A percentile compares a stretch with the other conserved stretches of the same genome.
Conservation (phyloP, 2,113 vertebrate genomes). For the human (Homo sapiens) region DNA sequence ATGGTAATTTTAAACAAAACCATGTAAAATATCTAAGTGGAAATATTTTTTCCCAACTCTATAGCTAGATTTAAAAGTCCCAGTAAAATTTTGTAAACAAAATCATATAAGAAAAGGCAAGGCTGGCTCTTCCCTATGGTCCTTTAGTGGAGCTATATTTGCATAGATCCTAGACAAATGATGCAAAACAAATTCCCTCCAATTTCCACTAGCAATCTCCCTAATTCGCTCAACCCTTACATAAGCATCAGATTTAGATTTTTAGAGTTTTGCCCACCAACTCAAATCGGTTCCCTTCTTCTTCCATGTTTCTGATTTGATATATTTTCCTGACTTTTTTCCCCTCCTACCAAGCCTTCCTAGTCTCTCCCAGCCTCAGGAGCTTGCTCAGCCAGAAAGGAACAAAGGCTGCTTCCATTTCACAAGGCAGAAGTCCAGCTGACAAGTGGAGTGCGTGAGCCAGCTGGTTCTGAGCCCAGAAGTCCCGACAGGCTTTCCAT, state of each 20-base stretch:
- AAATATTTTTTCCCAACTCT: slow-evolving; percentile 70
- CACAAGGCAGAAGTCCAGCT: slow-evolving; percentile 32
- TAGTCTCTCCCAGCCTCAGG: not conserved
- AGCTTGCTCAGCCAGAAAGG: not conserved
- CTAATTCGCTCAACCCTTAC: slow-evolving; percentile 10
- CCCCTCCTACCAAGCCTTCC: not conserved
- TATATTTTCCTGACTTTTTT: slow-evolving; percentile 50
- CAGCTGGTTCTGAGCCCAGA: slow-evolving; percentile 19
- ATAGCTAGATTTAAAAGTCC: slow-evolving; percentile 77
- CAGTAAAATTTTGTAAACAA: slow-evolving; percentile 82
- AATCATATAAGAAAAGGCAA: slow-evolving; percentile 73
- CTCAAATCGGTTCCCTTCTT: slow-evolving; percentile 7
- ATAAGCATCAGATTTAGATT: slow-evolving; percentile 36
- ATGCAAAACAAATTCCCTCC: slow-evolving; percentile 41
- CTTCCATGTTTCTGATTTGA: slow-evolving; percentile 30
- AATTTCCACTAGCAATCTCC: slow-evolving; percentile 10
- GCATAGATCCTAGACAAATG: slow-evolving; percentile 65
- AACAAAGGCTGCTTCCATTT: slow-evolving; percentile 27
- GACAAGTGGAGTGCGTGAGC: not conserved
- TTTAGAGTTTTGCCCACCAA: not conserved
- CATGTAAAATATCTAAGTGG: slow-evolving; percentile 69
- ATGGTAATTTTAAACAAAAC: slow-evolving; percentile 66
- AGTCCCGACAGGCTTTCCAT: not conserved
- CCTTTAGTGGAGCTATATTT: slow-evolving; percentile 37
- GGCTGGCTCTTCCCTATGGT: slow-evolving; percentile 53